Evolutionary conservation across 2,888 invertebrate species (phyloP), one percentile per base, ranked within the genome.

Genomic region (Oxyscelio sp.): DNA sequence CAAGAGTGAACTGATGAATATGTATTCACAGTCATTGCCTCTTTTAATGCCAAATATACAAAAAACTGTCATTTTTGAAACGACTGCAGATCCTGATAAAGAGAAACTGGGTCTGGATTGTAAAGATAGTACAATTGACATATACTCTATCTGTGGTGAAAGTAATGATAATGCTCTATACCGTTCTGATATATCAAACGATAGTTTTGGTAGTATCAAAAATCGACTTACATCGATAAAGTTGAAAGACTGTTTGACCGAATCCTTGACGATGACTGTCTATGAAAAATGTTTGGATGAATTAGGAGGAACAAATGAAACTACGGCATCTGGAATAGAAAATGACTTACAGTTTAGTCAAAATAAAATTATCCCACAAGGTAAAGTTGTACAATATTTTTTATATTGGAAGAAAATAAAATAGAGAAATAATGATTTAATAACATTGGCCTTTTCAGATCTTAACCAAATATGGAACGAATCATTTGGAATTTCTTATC

Each of bases 101-200:
- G 22, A 0, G 13, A 52, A n/a, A 9, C 1, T 70, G 56, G 43
- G 2, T 65, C 19, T 54, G 24, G 13, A 43, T 27, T 43, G 6
- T 22, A 56, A 52, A 17, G 6, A 54, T 43, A 43, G 43, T 70
- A 56, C 56, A 70, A 56, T 9, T 70, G 4, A 40, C 17, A 21
- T 31, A 38, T 27, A 24, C 4, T 56, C 56, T 56, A 21, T 45
- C 71, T 71, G 48, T 58, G 58, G 58, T 56, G 45, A 56, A 31
- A 70, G 45, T 58, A 70, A 58, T 45, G 56, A 24, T 70, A 70
- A 31, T 70, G 11, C 9, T 0, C 9, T 70, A 56, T 70, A 70
- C 56, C 56, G 70, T 31, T 52, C 22, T 56, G 40, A 45, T 43
- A 56, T 31, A 70, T 31, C 58, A 31, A 70, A 58, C 17, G 40